phyloP scores from a whole-genome alignment of 1,140 invertebrate species.

The Melanaphis sacchari region DNA sequence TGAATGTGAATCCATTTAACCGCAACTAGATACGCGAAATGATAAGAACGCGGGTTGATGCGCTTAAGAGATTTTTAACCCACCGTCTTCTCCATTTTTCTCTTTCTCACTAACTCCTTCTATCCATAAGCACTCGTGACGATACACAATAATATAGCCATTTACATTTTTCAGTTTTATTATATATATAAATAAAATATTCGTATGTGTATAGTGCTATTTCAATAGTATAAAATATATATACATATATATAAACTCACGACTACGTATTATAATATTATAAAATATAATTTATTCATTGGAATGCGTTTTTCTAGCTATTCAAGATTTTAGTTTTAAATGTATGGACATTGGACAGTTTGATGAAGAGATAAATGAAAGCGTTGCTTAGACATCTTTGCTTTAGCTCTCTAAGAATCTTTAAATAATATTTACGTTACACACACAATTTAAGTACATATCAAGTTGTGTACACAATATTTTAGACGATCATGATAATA shows the following conservation, averaged over 20 bases:
- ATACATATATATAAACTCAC: background rate
- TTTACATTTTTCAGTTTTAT: background rate
- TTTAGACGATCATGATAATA: background rate
- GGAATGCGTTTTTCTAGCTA: background rate
- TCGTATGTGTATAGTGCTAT: background rate
- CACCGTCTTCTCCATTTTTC: background rate
- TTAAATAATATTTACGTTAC: background rate
- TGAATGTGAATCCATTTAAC: conserved; percentile 55
- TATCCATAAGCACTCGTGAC: background rate
- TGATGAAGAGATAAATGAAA: background rate
- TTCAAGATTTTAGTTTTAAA: background rate
- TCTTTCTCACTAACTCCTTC: conserved; percentile 8
- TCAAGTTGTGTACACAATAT: background rate
- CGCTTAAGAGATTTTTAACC: conserved; percentile 56
- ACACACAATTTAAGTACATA: background rate
- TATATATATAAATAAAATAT: background rate
- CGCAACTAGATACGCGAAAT: conserved; percentile 41
- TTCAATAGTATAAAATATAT: background rate
- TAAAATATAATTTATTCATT: background rate
- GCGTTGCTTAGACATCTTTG: background rate
- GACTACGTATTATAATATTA: background rate
- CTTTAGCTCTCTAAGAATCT: background rate
- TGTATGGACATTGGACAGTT: background rate
- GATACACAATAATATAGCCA: background rate
- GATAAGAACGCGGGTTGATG: conserved; percentile 48